A percentile compares a stretch with the other conserved stretches of the same genome.
Evolutionary conservation across 2,888 invertebrate genomes (phyloP).

Genomic region (Scelioninae gen. 1): DNA sequence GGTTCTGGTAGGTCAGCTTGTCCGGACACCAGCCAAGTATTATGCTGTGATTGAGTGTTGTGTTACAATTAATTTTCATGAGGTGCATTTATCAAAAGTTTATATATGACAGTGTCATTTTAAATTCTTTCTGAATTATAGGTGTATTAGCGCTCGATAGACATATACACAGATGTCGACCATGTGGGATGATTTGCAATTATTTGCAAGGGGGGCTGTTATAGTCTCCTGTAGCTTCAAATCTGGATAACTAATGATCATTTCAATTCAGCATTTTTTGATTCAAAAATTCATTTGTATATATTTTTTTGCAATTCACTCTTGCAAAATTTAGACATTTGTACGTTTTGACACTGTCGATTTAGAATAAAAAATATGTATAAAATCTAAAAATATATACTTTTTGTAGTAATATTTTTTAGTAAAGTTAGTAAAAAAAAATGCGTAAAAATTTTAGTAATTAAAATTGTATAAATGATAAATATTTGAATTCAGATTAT

Average conservation of each 20-base stretch:
- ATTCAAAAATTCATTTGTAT: background rate
- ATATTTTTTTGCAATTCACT: background rate
- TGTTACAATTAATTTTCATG: background rate
- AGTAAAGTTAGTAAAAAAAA: too few species aligned
- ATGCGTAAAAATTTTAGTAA: too few species aligned
- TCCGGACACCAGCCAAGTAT: background rate
- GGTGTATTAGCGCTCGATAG: conserved; percentile 21
- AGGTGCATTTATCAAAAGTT: conserved; percentile 7
- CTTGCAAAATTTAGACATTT: background rate
- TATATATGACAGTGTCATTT: conserved; percentile 6
- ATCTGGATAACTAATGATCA: conserved; percentile 11
- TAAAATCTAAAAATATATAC: too few species aligned
- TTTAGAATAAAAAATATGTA: too few species aligned
- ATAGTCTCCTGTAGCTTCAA: conserved; percentile 2
- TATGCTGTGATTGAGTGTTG: background rate
- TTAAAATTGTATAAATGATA: too few species aligned
- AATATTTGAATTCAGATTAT: too few species aligned
- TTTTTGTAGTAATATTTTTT: too few species aligned
- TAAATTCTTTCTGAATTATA: conserved; percentile 19
- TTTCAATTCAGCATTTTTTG: too few species aligned
- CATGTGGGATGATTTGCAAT: conserved; percentile 15
- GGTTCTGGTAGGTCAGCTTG: conserved; percentile 21
- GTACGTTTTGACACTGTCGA: too few species aligned
- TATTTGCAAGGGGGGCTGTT: conserved; percentile 15
- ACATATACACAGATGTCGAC: conserved; percentile 18